phyloP scores from a whole-genome alignment of 2,797 vertebrate genomes.

The Thripadectes ignobilis region DNA sequence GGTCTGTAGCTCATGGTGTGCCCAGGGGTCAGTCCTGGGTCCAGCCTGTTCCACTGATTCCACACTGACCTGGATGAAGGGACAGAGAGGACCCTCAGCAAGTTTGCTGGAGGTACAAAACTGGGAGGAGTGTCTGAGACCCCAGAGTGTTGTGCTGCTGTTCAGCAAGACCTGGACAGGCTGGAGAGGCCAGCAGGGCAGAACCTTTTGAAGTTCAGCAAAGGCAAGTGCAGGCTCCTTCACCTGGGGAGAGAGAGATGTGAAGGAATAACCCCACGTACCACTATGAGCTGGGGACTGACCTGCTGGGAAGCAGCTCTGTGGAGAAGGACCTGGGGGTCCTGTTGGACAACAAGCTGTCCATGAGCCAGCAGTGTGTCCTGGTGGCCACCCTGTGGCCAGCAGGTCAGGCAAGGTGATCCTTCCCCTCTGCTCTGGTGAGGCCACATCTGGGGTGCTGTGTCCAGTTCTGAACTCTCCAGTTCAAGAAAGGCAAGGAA shows the following conservation, averaged over 20 bases:
- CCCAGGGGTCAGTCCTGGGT: background rate
- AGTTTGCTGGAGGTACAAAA: background rate
- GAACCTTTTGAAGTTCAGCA: background rate
- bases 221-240: background rate
- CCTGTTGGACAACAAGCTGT: background rate
- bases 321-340: too few relatives aligned
- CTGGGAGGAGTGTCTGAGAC: background rate
- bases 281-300: background rate
- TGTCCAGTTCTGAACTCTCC: background rate
- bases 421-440: background rate
- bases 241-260: background rate
- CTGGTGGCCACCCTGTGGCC: background rate
- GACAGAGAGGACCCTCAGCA: background rate
- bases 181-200: background rate
- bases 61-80: background rate
- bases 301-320: background rate
- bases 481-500: background rate
- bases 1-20: background rate
- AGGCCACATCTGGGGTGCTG: background rate
- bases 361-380: background rate
- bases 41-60: background rate
- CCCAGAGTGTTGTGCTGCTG: background rate
- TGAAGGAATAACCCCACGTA: background rate
- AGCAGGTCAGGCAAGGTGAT: background rate
- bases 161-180: background rate